phyloP scores from a whole-genome alignment of 2,113 vertebrate genomes.

The Blennius ocellaris region DNA sequence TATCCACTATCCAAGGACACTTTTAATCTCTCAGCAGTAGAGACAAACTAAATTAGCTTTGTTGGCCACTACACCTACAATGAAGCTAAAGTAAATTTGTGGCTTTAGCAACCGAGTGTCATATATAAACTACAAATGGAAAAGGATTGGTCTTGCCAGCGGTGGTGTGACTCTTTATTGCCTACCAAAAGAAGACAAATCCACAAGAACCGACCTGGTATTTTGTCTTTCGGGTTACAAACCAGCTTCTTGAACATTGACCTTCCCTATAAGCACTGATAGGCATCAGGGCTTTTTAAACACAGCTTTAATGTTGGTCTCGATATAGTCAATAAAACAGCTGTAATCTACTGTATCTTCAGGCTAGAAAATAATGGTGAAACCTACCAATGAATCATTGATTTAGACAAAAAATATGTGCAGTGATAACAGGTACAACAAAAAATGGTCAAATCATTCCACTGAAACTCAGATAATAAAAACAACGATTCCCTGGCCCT shows the following conservation, averaged over 20 bases:
- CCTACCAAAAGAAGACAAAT: no score
- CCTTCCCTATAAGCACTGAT: conserved; percentile 1
- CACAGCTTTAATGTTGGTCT: neutral
- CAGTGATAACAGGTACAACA: neutral
- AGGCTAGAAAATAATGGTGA: no score
- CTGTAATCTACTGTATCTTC: neutral
- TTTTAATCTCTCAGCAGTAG: neutral
- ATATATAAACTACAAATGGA: neutral
- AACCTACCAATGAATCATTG: no score
- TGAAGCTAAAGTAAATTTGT: neutral
- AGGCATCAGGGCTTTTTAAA: conserved; percentile 1
- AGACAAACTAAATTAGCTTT: neutral
- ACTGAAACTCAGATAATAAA: neutral
- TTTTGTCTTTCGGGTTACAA: neutral
- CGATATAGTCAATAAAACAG: neutral
- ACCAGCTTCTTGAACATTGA: neutral
- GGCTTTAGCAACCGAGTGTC: neutral
- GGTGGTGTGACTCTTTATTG: no score
- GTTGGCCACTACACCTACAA: neutral
- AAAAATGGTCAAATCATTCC: neutral
- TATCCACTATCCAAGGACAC: no score
- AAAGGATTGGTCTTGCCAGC: neutral
- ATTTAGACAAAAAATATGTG: no score
- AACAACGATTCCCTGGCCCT: neutral
- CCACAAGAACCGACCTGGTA: no score